These are phyloP conservation scores for Drosophila nannoptera DNA, from an alignment of 1,140 invertebrate genomes.

Conservation along the genomic window DNA sequence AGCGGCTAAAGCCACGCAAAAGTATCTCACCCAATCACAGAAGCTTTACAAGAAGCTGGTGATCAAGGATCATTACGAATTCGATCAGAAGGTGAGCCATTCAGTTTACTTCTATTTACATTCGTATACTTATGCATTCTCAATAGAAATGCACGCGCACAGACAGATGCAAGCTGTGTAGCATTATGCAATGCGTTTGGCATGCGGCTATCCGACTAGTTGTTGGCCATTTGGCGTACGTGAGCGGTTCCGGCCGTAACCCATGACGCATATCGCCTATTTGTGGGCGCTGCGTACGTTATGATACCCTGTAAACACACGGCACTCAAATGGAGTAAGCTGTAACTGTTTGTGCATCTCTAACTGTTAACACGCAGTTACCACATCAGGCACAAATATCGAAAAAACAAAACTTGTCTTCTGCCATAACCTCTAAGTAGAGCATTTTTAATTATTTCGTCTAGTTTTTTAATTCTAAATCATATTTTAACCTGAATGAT, in stretches of 20 bases:
- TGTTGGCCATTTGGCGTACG: conserved; percentile 54
- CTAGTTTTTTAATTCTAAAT: no score
- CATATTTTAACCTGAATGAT: no score
- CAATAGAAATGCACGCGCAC: not conserved
- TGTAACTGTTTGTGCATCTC: no score
- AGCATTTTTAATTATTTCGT: no score
- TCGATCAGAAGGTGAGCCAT: conserved; percentile 73
- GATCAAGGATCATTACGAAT: conserved; percentile 78
- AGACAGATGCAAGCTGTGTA: conserved; percentile 6
- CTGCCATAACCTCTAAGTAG: no score
- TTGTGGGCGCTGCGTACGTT: conserved; percentile 5
- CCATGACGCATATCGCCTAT: conserved; percentile 48
- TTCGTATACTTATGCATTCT: not conserved
- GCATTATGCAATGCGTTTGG: conserved; percentile 52
- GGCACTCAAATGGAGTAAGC: not conserved
- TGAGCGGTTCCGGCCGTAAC: conserved; percentile 36
- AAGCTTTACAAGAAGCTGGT: conserved; percentile 58
- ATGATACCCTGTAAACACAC: conserved; percentile 27
- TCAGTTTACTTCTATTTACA: conserved; percentile 11
- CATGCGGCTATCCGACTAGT: conserved; percentile 21
- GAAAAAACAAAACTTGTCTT: no score
- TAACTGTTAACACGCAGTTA: not conserved
- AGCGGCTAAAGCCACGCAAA: conserved; percentile 55
- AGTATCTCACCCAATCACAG: conserved; percentile 67
- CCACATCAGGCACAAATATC: not conserved